Base-by-base conservation (phyloP, 2,797 vertebrate genomes). In the Lutjanus campechanus region DNA sequence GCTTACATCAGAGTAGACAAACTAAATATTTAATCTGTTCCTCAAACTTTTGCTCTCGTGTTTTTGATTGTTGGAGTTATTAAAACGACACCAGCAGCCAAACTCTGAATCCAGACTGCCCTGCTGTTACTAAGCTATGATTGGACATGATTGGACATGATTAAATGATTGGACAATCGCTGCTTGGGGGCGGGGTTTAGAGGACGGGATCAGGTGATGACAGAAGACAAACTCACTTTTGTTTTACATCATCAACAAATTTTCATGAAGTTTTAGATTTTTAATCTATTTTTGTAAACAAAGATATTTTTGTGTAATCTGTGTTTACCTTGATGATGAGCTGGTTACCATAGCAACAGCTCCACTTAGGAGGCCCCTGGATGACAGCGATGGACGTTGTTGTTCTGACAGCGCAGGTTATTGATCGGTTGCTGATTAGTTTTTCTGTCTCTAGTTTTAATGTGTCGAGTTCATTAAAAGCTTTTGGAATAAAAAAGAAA, bases 401-500 rank as follows among this genome's bases (percentile, higher is more conserved):
- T n/a, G 25, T 65, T 66, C 15, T 17, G 16, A 13, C 44, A 2
- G 4, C 4, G 43, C 41, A 46, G 60, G 22, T 46, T 11, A 7
- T 47, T 63, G 1, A 25, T 7, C 36, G 10, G 25, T 10, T 29
- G 44, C 44, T 60, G 11, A 20, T 49, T 49, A 62, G 17, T 49
- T 58, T 29, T 5, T 15, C 4, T 60, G 11, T 20, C 40, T 12
- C 20, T 66, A 67, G 50, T 11, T 60, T 20, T 9, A 16, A 16
- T 25, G n/a, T 17, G 19, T 6, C 0, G 19, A 13, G 2, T 16
- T 36, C 8, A 46, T 44, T 36, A 36, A 46, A 73, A 9, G 40
- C n/a, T 73, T 53, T 63, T 73, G 59, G 40, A 76, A 77, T 63
- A 63, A 70, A 70, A 70, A n/a, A 10, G 7, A 2, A 15, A 8